Evolutionary conservation across 2,888 invertebrate genomes (phyloP).

Genomic region (Micropterix aruncella): DNA sequence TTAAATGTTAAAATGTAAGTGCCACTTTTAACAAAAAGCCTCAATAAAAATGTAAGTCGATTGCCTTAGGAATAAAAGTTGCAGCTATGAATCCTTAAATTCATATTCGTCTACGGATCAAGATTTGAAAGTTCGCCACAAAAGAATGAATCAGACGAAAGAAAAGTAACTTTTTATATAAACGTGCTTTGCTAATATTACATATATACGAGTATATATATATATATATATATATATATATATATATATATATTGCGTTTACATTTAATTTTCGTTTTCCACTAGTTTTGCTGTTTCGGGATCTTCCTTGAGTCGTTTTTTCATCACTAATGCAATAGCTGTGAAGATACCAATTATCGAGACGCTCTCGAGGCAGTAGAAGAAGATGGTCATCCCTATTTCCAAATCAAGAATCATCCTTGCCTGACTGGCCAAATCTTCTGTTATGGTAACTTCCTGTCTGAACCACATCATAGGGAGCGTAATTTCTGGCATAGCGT

Average conservation of each 20-base stretch:
- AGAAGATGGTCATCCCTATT: constrained; percentile 21
- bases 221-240: background rate
- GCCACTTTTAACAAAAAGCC: too few species aligned
- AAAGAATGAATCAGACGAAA: too few species aligned
- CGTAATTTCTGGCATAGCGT: constrained; percentile 36
- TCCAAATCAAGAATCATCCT: constrained; percentile 38
- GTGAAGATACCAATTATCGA: background rate
- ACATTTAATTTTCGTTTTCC: background rate
- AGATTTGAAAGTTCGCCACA: too few species aligned
- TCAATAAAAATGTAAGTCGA: too few species aligned
- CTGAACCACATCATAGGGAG: constrained; percentile 69
- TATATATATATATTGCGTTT: background rate
- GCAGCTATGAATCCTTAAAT: too few species aligned
- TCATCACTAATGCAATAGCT: background rate
- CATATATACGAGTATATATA: too few species aligned
- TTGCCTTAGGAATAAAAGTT: too few species aligned
- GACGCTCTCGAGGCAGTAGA: background rate
- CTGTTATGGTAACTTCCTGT: constrained; percentile 45
- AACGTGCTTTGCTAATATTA: too few species aligned
- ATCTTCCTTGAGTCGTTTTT: background rate
- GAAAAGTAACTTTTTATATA: too few species aligned
- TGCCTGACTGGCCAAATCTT: constrained; percentile 39
- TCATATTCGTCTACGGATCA: too few species aligned
- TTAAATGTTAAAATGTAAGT: too few species aligned
- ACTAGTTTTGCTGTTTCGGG: background rate